These are phyloP conservation scores for Chelonia mydas DNA, from an alignment of 2,797 vertebrate genomes.

Conservation along the genomic window DNA sequence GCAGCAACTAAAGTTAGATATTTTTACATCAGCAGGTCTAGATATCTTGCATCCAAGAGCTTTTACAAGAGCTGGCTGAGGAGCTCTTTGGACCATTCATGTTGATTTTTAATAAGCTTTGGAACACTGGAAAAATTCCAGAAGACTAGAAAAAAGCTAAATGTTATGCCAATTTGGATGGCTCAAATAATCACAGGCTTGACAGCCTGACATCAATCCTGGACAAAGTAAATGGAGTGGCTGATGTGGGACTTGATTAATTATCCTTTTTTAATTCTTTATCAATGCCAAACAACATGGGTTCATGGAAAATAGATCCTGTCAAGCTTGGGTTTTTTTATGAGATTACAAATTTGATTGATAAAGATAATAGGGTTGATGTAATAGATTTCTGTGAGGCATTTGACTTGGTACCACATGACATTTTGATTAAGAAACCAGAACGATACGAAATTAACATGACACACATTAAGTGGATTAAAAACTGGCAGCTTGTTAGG, in stretches of 20 bases:
- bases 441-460: too few species aligned
- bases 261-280: not conserved
- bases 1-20: not conserved
- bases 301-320: not conserved
- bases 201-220: not conserved
- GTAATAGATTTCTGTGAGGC: too few species aligned
- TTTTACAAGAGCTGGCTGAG: not conserved
- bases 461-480: not conserved
- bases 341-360: too few species aligned
- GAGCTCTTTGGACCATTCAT: not conserved
- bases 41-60: not conserved
- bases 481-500: not conserved
- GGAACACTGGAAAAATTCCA: not conserved
- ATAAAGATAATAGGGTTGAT: not conserved
- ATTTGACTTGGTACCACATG: not conserved
- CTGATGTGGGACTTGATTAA: not conserved
- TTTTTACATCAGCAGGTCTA: not conserved
- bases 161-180: not conserved
- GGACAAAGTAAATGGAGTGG: not conserved
- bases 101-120: accelerated
- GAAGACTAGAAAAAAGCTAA: not conserved
- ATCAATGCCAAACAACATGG: not conserved
- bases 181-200: not conserved
- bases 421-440: not conserved
- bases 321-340: not conserved